Evolutionary conservation across 2,113 vertebrate genomes (phyloP), one percentile per base, ranked within the genome.

Genomic region (Clinocottus analis): DNA sequence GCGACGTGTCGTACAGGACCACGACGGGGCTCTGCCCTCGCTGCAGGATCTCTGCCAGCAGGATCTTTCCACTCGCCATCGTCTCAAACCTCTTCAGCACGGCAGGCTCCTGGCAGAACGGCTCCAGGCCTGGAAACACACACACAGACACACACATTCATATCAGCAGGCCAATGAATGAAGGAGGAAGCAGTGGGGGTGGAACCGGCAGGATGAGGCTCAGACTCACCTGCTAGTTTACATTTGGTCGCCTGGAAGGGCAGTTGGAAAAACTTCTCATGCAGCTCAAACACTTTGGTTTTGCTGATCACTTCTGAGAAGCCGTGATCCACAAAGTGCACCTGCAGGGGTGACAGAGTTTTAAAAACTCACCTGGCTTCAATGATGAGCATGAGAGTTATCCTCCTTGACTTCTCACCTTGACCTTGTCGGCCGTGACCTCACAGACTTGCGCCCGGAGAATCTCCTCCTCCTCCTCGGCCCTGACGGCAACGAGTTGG

Each of bases 1-100:
- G 97, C 0, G 98, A 99, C 17, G 97, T 99, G 74, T 99, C 98
- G 17, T 99, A 99, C 23, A 99, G 93, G 66, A 99, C 95, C n/a
- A 97, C 95, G 33, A 97, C 89, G 31, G 98, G 98, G 62, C 85
- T 85, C 41, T 95, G 94, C 31, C 94, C 90, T 79, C 95, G 95
- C 73, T 97, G 95, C 13, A 99, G 84, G 87, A 99, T 96, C 92
- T 99, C 98, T 41, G 97, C 97, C 81, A 97, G 91, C 58, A 99
- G 93, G 92, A 99, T 99, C 90, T 95, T 96, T 14, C 95, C 96
- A 79, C 95, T 97, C 11, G 97, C 96, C 92, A 96, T 94, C 0
- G 88, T 92, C 72, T 99, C 97, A 72, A 99, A 96, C 74, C 87
- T 94, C 82, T 97, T 97, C 58, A 99, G 91, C 31, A 99, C 93